A percentile compares a stretch with the other conserved stretches of the same genome.
Conservation (phyloP, 2,113 vertebrate species). For the Mobula hypostoma region DNA sequence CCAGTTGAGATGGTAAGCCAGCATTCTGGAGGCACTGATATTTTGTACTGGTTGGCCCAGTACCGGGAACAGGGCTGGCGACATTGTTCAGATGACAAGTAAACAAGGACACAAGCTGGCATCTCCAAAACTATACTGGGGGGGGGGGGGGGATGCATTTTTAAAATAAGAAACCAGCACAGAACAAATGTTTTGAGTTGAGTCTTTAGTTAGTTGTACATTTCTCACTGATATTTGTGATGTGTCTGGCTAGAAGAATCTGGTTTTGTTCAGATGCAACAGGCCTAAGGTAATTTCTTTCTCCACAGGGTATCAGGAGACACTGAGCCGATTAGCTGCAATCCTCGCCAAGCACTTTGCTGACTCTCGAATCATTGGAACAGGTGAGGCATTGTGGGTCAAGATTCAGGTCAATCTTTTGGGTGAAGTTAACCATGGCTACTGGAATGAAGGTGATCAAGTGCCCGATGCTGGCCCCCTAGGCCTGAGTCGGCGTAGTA, state of each 20-base stretch:
- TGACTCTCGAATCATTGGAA: conserved; percentile 85
- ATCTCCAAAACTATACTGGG: neutral
- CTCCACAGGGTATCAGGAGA: conserved; percentile 81
- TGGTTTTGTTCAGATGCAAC: neutral
- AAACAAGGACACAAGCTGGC: neutral
- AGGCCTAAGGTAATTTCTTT: neutral
- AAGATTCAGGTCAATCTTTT: neutral
- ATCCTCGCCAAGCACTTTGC: conserved; percentile 96
- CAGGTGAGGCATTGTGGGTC: conserved; percentile 60
- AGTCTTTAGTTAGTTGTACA: neutral
- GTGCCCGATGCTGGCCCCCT: too few relatives aligned
- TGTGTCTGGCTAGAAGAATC: too few relatives aligned
- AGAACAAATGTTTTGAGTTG: neutral
- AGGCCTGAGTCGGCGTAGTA: too few relatives aligned
- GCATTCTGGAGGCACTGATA: neutral
- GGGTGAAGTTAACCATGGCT: neutral
- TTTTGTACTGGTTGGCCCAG: neutral
- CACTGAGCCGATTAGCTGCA: conserved; percentile 79
- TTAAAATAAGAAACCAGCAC: neutral
- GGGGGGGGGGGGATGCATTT: neutral
- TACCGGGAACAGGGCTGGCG: neutral
- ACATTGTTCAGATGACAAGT: neutral
- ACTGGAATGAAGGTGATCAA: neutral
- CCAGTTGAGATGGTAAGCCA: neutral
- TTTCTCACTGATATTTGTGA: neutral